Conservation (phyloP, 2,797 vertebrate species). For the Platalea minor region DNA sequence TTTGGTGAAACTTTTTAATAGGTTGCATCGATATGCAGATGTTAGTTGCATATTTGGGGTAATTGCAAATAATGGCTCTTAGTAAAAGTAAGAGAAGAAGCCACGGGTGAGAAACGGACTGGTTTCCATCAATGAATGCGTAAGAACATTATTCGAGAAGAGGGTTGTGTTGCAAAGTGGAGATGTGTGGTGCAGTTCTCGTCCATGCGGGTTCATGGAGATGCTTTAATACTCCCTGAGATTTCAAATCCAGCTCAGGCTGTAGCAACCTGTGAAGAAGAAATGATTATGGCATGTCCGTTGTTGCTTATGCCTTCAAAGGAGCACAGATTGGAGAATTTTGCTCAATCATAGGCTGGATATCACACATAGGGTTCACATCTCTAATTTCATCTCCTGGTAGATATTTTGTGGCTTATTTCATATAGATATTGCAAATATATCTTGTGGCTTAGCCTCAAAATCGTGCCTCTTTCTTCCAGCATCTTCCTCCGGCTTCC, state of each 20-base stretch:
- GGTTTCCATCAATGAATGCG: not conserved
- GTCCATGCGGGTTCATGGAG: not conserved
- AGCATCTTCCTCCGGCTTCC: not conserved
- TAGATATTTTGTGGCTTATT: not conserved
- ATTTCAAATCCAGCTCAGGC: not conserved
- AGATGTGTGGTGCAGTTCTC: not conserved
- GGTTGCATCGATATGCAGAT: not conserved
- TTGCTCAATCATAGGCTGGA: fast-evolving
- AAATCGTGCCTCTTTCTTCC: not conserved
- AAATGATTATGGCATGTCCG: fast-evolving
- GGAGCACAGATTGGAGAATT: not conserved
- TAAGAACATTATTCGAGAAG: not conserved
- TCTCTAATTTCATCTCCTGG: not conserved
- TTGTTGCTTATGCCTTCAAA: not conserved
- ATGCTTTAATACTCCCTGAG: not conserved
- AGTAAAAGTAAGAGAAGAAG: not conserved
- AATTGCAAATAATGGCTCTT: not conserved
- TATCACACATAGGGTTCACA: not conserved
- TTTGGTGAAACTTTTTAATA: not conserved
- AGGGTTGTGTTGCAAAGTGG: not conserved
- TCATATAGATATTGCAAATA: not conserved
- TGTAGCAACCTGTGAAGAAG: not conserved
- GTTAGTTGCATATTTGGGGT: not conserved
- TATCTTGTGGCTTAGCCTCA: not conserved
- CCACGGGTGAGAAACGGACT: not conserved